These are phyloP conservation scores for Apodemia hepburni DNA, from an alignment of 2,888 invertebrate genomes.

Conservation along the genomic window DNA sequence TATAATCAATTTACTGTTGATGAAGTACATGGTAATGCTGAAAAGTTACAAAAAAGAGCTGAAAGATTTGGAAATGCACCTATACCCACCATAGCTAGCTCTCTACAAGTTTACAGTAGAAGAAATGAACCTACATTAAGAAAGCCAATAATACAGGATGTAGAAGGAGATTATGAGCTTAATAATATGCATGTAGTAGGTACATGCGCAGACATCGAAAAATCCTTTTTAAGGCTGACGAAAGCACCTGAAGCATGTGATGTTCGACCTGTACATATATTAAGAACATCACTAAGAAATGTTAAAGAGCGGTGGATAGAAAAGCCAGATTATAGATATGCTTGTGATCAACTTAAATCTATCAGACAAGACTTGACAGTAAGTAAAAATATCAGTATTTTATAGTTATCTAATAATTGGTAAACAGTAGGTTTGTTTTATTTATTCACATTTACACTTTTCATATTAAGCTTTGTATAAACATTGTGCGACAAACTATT, in stretches of 20 bases:
- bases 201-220: constrained; percentile 96
- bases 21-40: constrained; percentile 86
- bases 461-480: no score
- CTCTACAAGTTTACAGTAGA: constrained; percentile 53
- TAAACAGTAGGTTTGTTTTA: no score
- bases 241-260: constrained; percentile 96
- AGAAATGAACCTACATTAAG: constrained; percentile 51
- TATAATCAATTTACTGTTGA: constrained; percentile 85
- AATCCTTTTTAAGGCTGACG: constrained; percentile 96
- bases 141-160: constrained; percentile 77
- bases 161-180: constrained; percentile 89
- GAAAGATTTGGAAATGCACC: constrained; percentile 87
- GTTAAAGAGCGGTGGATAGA: constrained; percentile 95
- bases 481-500: no score
- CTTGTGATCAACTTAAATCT: constrained; percentile 98
- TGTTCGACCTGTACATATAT: constrained; percentile 93
- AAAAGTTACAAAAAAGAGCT: constrained; percentile 92
- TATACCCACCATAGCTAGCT: constrained; percentile 74
- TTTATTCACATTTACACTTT: no score
- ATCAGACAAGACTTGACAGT: constrained; percentile 96
- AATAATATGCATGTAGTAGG: constrained; percentile 95
- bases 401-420: constrained; percentile 46
- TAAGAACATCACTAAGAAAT: constrained; percentile 91
- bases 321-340: constrained; percentile 96
- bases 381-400: no score